These are phyloP conservation scores for Brachionus manjavacas DNA, from an alignment of 1,140 invertebrate species.

Conservation along the genomic window DNA sequence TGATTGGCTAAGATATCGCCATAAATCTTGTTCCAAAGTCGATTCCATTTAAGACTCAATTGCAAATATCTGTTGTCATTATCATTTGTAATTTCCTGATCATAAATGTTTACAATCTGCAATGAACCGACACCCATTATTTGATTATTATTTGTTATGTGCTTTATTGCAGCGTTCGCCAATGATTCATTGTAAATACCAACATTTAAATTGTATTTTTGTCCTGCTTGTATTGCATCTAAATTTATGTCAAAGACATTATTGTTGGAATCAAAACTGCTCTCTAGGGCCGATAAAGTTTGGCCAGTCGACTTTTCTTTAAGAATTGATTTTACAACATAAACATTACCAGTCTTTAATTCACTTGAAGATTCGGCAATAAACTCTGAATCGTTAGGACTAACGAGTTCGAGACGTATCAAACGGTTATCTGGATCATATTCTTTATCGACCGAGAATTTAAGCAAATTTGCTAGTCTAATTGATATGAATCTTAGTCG, in stretches of 20 bases:
- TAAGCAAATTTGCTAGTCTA: neutral
- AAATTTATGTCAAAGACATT: conserved; percentile 5
- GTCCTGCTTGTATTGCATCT: neutral
- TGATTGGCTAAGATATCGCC: neutral
- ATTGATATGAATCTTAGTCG: neutral
- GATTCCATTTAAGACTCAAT: conserved; percentile 7
- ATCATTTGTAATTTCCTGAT: neutral
- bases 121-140: neutral
- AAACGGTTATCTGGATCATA: conserved; percentile 28
- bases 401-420: neutral
- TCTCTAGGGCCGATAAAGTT: neutral
- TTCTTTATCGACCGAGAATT: conserved; percentile 42
- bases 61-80: conserved; percentile 1
- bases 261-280: conserved; percentile 14
- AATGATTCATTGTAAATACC: conserved; percentile 11
- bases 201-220: neutral
- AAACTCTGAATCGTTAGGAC: conserved; percentile 14
- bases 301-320: neutral
- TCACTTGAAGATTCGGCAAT: neutral
- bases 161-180: neutral
- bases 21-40: conserved; percentile 12
- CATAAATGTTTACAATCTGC: neutral
- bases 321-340: neutral
- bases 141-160: neutral
- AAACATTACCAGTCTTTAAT: neutral